Evolutionary conservation across 2,888 invertebrate genomes (phyloP).

Genomic region (Rhodophaea formosa): DNA sequence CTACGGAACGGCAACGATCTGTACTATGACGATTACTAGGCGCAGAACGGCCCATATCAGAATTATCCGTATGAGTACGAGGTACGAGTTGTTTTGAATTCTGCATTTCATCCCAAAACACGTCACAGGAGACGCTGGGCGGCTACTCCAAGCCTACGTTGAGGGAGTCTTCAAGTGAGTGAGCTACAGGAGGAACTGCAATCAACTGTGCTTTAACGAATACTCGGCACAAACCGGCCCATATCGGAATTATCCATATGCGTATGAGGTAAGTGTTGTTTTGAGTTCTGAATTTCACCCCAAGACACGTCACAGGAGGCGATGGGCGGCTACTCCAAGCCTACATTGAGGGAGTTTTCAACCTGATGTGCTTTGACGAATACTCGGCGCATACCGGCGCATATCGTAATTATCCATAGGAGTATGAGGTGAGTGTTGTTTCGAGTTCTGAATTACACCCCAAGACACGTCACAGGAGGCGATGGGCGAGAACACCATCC

Average conservation of each 20-base stretch:
- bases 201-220: conserved; percentile 50
- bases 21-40: conserved; percentile 57
- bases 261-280: conserved; percentile 44
- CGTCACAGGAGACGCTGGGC: too few relatives aligned
- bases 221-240: conserved; percentile 52
- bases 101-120: too few relatives aligned
- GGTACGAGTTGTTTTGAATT: conserved; percentile 32
- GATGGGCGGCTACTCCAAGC: too few relatives aligned
- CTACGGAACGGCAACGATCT: conserved; percentile 35
- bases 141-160: too few relatives aligned
- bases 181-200: conserved; percentile 24
- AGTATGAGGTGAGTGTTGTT: conserved; percentile 44
- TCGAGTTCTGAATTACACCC: too few relatives aligned
- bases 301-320: too few relatives aligned
- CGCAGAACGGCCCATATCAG: conserved; percentile 42
- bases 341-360: conserved; percentile 26
- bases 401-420: conserved; percentile 41
- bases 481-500: too few relatives aligned
- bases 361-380: conserved; percentile 43
- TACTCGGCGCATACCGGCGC: conserved; percentile 51
- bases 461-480: too few relatives aligned
- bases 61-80: conserved; percentile 45
- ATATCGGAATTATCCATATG: conserved; percentile 41
- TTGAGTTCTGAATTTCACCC: too few relatives aligned
- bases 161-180: conserved; percentile 31